A percentile compares a stretch with the other conserved stretches of the same genome.
phyloP scores from a whole-genome alignment of 2,797 vertebrate species.

The Sphenodon punctatus region DNA sequence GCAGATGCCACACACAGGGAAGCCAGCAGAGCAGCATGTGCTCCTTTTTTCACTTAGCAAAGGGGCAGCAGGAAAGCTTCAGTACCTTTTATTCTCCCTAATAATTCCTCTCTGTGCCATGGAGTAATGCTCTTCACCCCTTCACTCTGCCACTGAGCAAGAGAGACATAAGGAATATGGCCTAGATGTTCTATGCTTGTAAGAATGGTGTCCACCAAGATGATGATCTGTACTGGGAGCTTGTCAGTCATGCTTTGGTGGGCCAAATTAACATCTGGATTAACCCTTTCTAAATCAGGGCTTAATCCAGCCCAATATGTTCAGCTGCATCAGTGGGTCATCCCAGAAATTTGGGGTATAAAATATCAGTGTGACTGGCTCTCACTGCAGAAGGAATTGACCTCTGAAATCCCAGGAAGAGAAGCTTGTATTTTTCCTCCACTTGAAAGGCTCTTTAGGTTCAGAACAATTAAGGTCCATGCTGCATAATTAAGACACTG shows the following conservation, averaged over 20 bases:
- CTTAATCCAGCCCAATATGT: not conserved
- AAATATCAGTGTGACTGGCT: not conserved
- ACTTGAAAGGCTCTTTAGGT: not conserved
- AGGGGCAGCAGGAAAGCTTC: not conserved
- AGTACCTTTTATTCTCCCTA: no score
- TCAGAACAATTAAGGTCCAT: not conserved
- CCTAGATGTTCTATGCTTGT: not conserved
- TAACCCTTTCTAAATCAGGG: not conserved
- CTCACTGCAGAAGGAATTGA: not conserved
- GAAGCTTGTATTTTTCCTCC: not conserved
- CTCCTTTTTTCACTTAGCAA: not conserved
- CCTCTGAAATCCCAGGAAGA: not conserved
- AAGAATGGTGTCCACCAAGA: not conserved
- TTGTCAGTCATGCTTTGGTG: not conserved
- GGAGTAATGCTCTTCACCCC: not conserved
- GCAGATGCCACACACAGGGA: not conserved
- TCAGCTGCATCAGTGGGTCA: not conserved
- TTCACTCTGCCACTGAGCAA: not conserved
- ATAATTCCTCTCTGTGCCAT: not conserved
- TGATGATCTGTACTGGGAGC: not conserved
- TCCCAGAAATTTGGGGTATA: not conserved
- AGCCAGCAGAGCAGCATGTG: not conserved
- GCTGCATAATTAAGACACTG: not conserved
- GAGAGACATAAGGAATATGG: not conserved
- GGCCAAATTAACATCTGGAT: not conserved